These are phyloP conservation scores for Andinoacara biseriatus DNA, from an alignment of 2,113 vertebrate species.

Conservation along the genomic window DNA sequence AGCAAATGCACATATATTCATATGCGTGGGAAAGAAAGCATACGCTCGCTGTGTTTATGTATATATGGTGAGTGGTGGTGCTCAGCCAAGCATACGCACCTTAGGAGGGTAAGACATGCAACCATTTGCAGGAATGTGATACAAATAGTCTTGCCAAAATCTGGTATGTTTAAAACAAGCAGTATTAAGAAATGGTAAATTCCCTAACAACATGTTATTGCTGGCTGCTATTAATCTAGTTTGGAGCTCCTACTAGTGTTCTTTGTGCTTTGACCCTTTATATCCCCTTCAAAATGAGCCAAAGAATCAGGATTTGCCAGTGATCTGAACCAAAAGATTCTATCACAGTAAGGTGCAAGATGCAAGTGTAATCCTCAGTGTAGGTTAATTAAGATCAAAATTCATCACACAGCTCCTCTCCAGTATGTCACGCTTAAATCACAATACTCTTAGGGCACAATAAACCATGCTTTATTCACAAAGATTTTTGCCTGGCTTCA, in stretches of 20 bases:
- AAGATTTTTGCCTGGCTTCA: not conserved
- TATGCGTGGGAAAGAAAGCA: constrained; percentile 39
- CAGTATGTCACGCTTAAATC: not conserved
- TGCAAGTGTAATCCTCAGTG: not conserved
- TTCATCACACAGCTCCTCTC: not conserved
- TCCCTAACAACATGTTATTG: not conserved
- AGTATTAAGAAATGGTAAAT: not conserved
- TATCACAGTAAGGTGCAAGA: not conserved
- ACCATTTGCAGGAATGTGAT: not conserved
- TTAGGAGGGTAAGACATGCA: not conserved
- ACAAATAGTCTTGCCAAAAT: not conserved
- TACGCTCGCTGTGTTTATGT: not conserved
- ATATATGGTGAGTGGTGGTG: constrained; percentile 2
- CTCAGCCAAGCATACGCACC: not conserved
- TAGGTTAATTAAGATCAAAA: not conserved
- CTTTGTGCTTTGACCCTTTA: not conserved
- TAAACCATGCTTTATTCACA: not conserved
- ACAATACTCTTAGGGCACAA: not conserved
- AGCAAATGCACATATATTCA: constrained; percentile 8
- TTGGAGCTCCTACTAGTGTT: not conserved
- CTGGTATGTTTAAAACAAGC: not conserved
- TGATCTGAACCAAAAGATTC: not conserved
- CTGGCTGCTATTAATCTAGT: not conserved
- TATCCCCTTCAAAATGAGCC: not conserved
- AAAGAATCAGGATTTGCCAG: not conserved